Conservation (phyloP, 1,140 invertebrate species). For the Lerema accius region DNA sequence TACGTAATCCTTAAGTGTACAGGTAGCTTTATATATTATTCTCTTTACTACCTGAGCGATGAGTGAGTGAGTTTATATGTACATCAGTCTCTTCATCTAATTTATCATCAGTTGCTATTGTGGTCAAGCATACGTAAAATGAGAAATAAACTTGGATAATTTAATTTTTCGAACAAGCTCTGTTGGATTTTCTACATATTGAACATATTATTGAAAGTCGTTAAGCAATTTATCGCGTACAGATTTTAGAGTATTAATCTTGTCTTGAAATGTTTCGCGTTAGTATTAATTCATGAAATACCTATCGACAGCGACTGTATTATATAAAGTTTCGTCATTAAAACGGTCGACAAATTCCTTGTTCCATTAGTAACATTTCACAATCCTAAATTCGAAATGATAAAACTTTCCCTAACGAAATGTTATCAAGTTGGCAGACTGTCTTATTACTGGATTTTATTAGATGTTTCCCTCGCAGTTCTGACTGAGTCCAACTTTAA, state of each 20-base stretch:
- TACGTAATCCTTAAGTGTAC: neutral
- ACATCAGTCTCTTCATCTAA: too few relatives aligned
- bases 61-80: too few relatives aligned
- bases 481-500: constrained; percentile 3
- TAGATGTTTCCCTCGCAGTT: constrained; percentile 31
- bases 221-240: too few relatives aligned
- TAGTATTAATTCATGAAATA: neutral
- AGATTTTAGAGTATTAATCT: too few relatives aligned
- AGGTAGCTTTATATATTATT: too few relatives aligned
- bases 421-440: constrained; percentile 39
- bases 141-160: too few relatives aligned
- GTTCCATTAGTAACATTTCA: constrained; percentile 1
- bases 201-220: too few relatives aligned
- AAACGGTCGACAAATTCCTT: constrained; percentile 2
- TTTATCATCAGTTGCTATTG: too few relatives aligned
- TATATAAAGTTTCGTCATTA: constrained; percentile 2
- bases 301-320: neutral
- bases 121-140: too few relatives aligned
- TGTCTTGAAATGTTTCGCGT: neutral
- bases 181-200: too few relatives aligned
- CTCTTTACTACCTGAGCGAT: too few relatives aligned
- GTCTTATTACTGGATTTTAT: constrained; percentile 43
- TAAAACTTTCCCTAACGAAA: constrained; percentile 29
- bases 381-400: constrained; percentile 12
- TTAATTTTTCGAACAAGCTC: too few relatives aligned